phyloP scores from a whole-genome alignment of 2,888 invertebrate species.

The Idaea aversata region DNA sequence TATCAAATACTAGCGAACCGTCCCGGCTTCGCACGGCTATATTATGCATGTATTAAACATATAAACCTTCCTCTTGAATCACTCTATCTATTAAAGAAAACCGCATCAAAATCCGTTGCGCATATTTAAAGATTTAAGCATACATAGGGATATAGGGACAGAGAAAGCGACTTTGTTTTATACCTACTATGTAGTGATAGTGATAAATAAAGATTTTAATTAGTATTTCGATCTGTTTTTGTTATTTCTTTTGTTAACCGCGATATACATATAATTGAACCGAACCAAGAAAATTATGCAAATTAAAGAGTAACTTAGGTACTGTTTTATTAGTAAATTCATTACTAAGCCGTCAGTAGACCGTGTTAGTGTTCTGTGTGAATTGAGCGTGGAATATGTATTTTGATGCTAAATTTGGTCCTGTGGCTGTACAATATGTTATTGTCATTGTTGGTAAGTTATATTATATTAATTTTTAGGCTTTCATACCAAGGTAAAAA shows the following conservation, averaged over 20 bases:
- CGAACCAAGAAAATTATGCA: background rate
- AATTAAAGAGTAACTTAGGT: background rate
- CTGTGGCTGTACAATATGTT: background rate
- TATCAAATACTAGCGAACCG: no score
- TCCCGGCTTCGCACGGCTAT: no score
- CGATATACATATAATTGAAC: background rate
- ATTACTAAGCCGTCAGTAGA: background rate
- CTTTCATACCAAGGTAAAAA: no score
- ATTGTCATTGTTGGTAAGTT: background rate
- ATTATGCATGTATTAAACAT: no score
- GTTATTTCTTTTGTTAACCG: background rate
- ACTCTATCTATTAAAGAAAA: no score
- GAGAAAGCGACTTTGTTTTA: no score
- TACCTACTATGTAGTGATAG: no score
- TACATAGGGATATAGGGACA: no score
- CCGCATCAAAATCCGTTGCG: no score
- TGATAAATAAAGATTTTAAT: background rate
- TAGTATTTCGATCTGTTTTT: background rate
- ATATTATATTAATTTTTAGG: background rate
- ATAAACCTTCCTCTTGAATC: no score
- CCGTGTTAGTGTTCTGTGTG: constrained; percentile 2
- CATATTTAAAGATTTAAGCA: no score
- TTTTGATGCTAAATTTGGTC: background rate
- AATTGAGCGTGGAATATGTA: constrained; percentile 3
- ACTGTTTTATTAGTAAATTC: background rate